Conservation (phyloP, 1,140 invertebrate species). For the Drosophila subpulchrella region DNA sequence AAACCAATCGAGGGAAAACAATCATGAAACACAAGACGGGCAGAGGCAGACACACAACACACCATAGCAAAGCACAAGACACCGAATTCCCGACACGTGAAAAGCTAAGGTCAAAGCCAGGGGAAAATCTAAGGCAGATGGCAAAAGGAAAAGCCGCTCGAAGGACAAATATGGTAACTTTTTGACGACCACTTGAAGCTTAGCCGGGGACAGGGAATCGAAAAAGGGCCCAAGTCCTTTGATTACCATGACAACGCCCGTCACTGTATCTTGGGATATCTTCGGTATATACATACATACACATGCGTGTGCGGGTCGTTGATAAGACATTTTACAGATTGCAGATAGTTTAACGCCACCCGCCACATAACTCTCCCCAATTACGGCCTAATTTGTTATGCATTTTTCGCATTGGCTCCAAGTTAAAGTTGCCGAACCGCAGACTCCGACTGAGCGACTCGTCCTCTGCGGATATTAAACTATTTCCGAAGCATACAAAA, state of each 20-base stretch:
- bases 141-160: constrained; percentile 38
- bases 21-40: constrained; percentile 64
- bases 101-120: constrained; percentile 27
- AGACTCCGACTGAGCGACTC: constrained; percentile 23
- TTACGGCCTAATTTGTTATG: constrained; percentile 70
- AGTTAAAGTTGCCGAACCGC: constrained; percentile 64
- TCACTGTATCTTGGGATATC: constrained; percentile 10
- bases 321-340: constrained; percentile 69
- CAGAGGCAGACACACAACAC: constrained; percentile 4
- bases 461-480: constrained; percentile 75
- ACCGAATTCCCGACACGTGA: constrained; percentile 56
- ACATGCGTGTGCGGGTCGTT: constrained; percentile 18
- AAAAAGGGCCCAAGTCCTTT: constrained; percentile 55
- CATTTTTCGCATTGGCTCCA: constrained; percentile 50
- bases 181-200: constrained; percentile 66
- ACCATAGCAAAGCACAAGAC: constrained; percentile 8
- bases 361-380: constrained; percentile 61
- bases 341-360: constrained; percentile 34
- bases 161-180: constrained; percentile 58
- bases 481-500: constrained; percentile 82
- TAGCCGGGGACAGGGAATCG: constrained; percentile 53
- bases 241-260: constrained; percentile 70
- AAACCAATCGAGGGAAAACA: constrained; percentile 73
- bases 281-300: background rate
- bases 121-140: constrained; percentile 25